Base-by-base conservation (phyloP, 2,888 invertebrate species). In the Sialis fuliginosa region DNA sequence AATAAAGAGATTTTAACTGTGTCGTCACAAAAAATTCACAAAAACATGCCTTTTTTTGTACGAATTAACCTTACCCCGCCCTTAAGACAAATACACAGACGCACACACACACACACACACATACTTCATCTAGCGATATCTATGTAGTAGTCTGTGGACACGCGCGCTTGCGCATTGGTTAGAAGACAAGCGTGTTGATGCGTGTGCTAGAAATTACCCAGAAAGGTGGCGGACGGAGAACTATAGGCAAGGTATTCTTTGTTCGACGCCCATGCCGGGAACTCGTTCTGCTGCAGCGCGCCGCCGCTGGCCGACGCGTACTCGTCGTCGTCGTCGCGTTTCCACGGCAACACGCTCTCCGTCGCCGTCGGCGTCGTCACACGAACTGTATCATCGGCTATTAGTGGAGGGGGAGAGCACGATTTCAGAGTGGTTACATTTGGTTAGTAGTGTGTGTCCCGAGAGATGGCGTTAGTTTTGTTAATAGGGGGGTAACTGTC, bases 231-330 rank as follows among this genome's bases (percentile, higher is more conserved):
- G 7, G 89, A 89, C 3, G 91, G 91, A 45, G 91, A 91, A 62
- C 81, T 87, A 61, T 91, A 91, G 9, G 88, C 85, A 57, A 91
- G 69, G 62, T 93, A 93, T 59, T 93, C 91, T 62, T 91, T 89
- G 64, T 92, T 93, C 34, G 89, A 86, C 41, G 91, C 91, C 93
- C 93, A 95, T 9, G 90, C 81, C 8, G 93, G 93, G 61, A 92
- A 92, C 64, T 93, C 92, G 40, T 84, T 83, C 61, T 87, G 87
- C 57, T 82, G 77, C 45, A 81, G 65, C 54, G 81, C 75, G 55
- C 77, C 69, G 22, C 22, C 22, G 22, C 22, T 30, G 69, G 68
- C 42, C 75, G 75, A 13, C 22, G 77, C 77, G 49, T 72, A 70
- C 9, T 79, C 78, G 47, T 79, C 79, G 57, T 84, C 86, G 56